Base-by-base conservation (phyloP, 2,888 invertebrate genomes). In the Adelognathus sp. region DNA sequence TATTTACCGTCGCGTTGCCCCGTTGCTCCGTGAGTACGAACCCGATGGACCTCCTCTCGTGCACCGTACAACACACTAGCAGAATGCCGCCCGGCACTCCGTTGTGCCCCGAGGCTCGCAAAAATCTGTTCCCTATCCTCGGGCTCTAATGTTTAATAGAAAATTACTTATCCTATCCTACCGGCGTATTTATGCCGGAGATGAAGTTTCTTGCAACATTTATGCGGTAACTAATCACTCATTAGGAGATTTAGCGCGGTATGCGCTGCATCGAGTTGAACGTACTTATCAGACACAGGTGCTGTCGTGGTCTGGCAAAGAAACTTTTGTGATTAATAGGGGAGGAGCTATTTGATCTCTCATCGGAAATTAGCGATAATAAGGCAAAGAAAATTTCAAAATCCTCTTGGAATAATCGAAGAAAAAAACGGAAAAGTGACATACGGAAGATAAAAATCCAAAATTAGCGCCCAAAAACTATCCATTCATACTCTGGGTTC, bases 111-210 rank as follows among this genome's bases (percentile, higher is more conserved):
- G 64, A 66, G 66, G 66, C 74, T 50, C 27, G 27, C 9, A 74
- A 74, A 66, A 66, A 74, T 74, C 60, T 58, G 29, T 67, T 66
- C 29, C 58, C 66, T 66, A 74, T 66, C 66, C 66, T 41, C 58
- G 58, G 66, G 58, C 74, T n/a, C n/a, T 39, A 31, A 54, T 56
- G 41, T 56, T 66, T 67, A 39, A 58, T 66, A 67, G 39, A 67
- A 74, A 58, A 52, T 67, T 52, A 44, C 31, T 44, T 14, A 63
- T 63, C 63, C 21, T 18, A 60, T 52, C 41, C 41, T 70, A 14
- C 27, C n/a, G 33, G 9, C 46, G 69, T 18, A 33, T 50, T 36
- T 52, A 50, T 24, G 24, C 9, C 21, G n/a, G n/a, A 50, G 24
- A 24, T 52, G 5, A 5, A 52, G 36, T 66, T 52, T 52, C 16